Evolutionary conservation across 2,888 invertebrate species (phyloP).

Genomic region (Sesia bembeciformis): DNA sequence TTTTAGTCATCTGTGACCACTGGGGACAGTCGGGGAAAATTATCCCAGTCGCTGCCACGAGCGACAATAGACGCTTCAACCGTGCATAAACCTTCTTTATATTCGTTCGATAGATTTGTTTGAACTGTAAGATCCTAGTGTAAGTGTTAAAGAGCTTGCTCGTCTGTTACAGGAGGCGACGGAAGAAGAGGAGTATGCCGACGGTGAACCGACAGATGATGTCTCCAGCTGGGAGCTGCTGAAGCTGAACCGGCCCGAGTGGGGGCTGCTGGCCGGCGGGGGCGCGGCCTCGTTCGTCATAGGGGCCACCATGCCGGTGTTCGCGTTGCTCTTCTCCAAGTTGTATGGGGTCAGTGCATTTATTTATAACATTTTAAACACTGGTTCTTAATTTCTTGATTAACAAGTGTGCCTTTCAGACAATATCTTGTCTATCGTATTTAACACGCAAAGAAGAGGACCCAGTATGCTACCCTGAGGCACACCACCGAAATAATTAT

Average conservation of each 20-base stretch:
- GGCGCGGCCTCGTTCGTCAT: constrained; percentile 75
- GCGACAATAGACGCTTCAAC: no score
- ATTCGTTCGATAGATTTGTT: no score
- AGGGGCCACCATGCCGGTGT: constrained; percentile 79
- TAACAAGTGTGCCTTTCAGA: neutral
- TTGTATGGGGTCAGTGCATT: constrained; percentile 70
- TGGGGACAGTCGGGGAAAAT: no score
- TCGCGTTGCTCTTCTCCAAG: constrained; percentile 80
- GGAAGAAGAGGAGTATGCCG: constrained; percentile 4
- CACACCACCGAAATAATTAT: neutral
- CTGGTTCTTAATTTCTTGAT: no score
- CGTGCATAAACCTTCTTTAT: no score
- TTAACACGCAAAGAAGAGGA: no score
- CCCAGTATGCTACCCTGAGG: no score
- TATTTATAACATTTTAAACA: neutral
- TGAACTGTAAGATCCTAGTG: no score
- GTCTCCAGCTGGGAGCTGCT: constrained; percentile 57
- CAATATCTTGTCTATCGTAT: neutral
- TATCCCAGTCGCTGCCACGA: no score
- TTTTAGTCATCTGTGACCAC: no score
- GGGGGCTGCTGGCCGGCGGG: constrained; percentile 73
- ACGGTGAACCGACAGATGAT: constrained; percentile 7
- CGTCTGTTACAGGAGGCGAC: constrained; percentile 1
- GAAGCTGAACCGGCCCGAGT: constrained; percentile 75
- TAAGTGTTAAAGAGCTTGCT: no score